Evolutionary conservation across 2,113 vertebrate species (phyloP).

Genomic region (Caloenas nicobarica): DNA sequence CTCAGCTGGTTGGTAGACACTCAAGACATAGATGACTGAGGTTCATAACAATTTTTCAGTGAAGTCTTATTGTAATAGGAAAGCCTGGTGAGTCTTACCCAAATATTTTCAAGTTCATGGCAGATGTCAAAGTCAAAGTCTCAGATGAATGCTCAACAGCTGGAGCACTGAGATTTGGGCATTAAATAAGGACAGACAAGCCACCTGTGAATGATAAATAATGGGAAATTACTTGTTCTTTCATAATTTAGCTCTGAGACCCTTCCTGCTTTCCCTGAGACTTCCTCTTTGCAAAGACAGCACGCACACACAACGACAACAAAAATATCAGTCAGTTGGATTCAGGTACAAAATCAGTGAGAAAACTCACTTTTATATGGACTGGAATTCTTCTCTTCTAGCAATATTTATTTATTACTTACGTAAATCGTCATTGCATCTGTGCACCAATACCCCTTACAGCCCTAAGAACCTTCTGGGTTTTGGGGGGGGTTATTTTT

Average conservation of each 20-base stretch:
- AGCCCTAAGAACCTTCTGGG: background rate
- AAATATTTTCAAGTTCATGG: background rate
- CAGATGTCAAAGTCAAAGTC: background rate
- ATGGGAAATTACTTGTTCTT: background rate
- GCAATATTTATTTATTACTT: background rate
- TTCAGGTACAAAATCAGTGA: background rate
- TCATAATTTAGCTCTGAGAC: background rate
- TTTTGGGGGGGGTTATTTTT: no score
- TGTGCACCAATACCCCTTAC: background rate
- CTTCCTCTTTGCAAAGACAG: background rate
- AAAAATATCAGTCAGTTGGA: background rate
- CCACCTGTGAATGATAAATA: background rate
- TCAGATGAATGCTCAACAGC: background rate
- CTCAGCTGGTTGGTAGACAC: background rate
- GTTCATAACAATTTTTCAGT: background rate
- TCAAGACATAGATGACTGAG: background rate
- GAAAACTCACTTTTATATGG: background rate
- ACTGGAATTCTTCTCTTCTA: background rate
- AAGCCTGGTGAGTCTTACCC: background rate
- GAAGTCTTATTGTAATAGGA: background rate
- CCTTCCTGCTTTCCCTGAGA: background rate
- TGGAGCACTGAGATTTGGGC: background rate
- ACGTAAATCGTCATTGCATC: fast-evolving
- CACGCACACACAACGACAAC: fast-evolving
- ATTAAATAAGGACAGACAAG: background rate